These are phyloP conservation scores for Silurus glanis DNA, from an alignment of 2,113 vertebrate genomes.

Conservation along the genomic window DNA sequence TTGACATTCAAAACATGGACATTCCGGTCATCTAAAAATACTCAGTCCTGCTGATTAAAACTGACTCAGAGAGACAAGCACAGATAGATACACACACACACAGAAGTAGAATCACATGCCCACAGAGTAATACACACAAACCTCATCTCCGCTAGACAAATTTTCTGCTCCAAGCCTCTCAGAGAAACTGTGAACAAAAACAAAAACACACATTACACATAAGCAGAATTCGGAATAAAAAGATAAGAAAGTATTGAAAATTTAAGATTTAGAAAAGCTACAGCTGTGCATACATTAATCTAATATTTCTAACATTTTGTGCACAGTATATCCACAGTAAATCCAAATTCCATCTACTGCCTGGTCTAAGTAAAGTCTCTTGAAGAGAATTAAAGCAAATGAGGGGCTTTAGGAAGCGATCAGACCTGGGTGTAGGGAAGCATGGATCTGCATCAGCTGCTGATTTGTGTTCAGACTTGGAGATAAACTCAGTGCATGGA, in stretches of 20 bases:
- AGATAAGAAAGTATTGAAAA: neutral
- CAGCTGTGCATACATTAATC: neutral
- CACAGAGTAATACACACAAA: neutral
- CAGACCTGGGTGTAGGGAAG: conserved; percentile 29
- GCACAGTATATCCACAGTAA: neutral
- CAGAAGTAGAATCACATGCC: neutral
- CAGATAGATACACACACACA: neutral
- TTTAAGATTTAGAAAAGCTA: neutral
- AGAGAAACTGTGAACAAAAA: conserved; percentile 68
- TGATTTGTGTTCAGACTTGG: conserved; percentile 47
- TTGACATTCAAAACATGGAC: no score
- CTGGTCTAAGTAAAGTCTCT: neutral
- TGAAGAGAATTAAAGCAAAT: neutral
- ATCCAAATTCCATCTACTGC: neutral
- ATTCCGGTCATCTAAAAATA: neutral
- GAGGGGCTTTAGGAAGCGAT: neutral
- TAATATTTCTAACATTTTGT: neutral
- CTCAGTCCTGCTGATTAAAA: neutral
- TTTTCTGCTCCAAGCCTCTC: conserved; percentile 70
- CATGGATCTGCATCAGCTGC: neutral
- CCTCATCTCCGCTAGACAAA: conserved; percentile 56
- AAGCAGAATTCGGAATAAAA: neutral
- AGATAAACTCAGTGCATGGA: conserved; percentile 67
- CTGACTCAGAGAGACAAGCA: neutral
- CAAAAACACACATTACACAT: neutral